A percentile compares a stretch with the other conserved stretches of the same genome.
Conservation (phyloP, 2,797 vertebrate genomes). For the Enteromius mattozi region DNA sequence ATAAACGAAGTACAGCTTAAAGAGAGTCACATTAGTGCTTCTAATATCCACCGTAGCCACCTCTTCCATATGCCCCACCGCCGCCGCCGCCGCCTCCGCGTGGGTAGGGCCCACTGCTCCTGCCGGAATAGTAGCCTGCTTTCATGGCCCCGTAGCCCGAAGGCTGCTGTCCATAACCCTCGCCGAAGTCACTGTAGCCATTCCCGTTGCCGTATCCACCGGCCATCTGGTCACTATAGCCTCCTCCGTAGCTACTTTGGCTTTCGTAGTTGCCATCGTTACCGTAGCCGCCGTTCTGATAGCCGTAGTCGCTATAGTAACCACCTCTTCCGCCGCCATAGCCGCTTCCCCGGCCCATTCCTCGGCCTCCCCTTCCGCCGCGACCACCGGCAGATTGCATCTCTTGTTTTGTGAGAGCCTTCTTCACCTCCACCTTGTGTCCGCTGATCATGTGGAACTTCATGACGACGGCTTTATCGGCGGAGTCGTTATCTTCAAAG, state of each 20-base stretch:
- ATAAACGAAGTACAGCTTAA: background rate
- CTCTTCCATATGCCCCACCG: conserved; percentile 74
- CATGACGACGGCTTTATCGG: conserved; percentile 85
- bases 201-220: conserved; percentile 61
- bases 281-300: conserved; percentile 75
- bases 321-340: conserved; percentile 70
- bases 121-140: conserved; percentile 78
- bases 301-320: conserved; percentile 52
- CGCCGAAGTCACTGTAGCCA: conserved; percentile 65
- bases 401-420: conserved; percentile 85
- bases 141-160: conserved; percentile 85
- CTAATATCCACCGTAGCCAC: conserved; percentile 61
- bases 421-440: conserved; percentile 87
- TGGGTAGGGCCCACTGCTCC: conserved; percentile 81
- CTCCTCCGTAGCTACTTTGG: conserved; percentile 71
- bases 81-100: conserved; percentile 47
- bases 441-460: conserved; percentile 86
- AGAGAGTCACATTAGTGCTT: conserved; percentile 21
- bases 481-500: conserved; percentile 84
- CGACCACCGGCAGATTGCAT: conserved; percentile 79
- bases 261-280: conserved; percentile 74
- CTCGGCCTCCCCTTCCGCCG: conserved; percentile 70
- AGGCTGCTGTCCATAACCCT: conserved; percentile 80
- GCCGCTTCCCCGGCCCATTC: conserved; percentile 74
- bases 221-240: conserved; percentile 61